phyloP scores from a whole-genome alignment of 2,888 invertebrate species.

The Panopea generosa region DNA sequence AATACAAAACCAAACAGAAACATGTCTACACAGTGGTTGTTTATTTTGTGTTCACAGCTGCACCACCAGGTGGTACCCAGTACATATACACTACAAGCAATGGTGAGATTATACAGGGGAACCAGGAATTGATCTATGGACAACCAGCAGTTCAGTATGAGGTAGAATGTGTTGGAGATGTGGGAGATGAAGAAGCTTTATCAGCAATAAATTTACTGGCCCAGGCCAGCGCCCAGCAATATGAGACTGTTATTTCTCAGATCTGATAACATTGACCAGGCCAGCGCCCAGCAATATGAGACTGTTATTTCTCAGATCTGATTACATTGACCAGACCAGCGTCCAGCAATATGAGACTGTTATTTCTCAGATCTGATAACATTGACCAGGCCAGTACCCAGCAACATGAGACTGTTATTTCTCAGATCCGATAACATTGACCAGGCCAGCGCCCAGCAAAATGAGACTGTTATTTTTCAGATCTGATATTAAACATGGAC shows the following conservation, averaged over 20 bases:
- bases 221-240: constrained; percentile 63
- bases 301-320: constrained; percentile 62
- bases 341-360: constrained; percentile 62
- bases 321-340: constrained; percentile 58
- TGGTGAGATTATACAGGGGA: constrained; percentile 49
- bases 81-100: constrained; percentile 47
- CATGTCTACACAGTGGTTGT: too few species aligned
- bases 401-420: constrained; percentile 61
- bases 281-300: constrained; percentile 63
- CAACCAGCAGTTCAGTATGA: constrained; percentile 65
- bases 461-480: constrained; percentile 60
- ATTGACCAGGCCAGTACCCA: constrained; percentile 61
- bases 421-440: constrained; percentile 59
- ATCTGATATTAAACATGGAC: too few species aligned
- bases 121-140: constrained; percentile 59
- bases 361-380: constrained; percentile 61
- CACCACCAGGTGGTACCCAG: constrained; percentile 15
- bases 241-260: constrained; percentile 61
- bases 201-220: constrained; percentile 62
- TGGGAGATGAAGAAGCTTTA: constrained; percentile 59
- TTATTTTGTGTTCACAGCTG: too few species aligned
- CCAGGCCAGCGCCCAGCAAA: constrained; percentile 61
- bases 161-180: constrained; percentile 64
- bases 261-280: constrained; percentile 60
- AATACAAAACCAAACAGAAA: too few species aligned